Percentiles rank a stretch among this genome's conserved stretches.
Conservation (phyloP, 1,140 invertebrate genomes). For the Neotoxoptera formosana region DNA sequence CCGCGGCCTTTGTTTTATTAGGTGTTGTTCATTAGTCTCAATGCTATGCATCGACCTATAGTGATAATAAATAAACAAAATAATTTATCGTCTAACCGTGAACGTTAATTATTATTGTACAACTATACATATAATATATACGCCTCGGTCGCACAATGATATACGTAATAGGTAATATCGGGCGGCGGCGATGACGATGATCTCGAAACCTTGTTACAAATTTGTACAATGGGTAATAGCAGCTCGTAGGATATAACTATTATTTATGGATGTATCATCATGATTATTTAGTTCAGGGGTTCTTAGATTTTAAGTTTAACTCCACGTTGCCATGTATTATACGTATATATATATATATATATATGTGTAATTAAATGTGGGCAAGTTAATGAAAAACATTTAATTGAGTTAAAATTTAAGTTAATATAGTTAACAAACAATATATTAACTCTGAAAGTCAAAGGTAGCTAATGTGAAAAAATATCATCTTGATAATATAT, state of each 20-base stretch:
- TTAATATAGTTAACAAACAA: not conserved
- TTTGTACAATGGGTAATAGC: not conserved
- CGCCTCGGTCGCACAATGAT: not conserved
- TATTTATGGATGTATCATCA: not conserved
- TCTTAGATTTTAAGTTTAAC: not conserved
- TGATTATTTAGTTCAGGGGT: not conserved
- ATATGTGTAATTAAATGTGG: not conserved
- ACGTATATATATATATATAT: not conserved
- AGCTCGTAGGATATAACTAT: not conserved
- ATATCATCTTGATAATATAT: too few species aligned
- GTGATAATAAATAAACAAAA: conserved; percentile 22
- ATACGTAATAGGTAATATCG: not conserved
- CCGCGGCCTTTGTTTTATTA: not conserved
- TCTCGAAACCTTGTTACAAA: conserved; percentile 28
- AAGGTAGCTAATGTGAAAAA: too few species aligned
- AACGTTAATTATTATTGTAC: conserved; percentile 34
- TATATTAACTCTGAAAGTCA: not conserved
- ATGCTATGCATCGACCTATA: conserved; percentile 22
- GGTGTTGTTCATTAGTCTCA: conserved; percentile 49
- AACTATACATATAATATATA: not conserved
- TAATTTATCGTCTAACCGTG: conserved; percentile 6
- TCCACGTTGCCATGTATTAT: too few species aligned
- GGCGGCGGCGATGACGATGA: conserved; percentile 14
- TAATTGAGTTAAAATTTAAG: not conserved
- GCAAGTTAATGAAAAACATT: not conserved